Conservation (phyloP, 2,888 invertebrate species). For the Conops quadrifasciatus region DNA sequence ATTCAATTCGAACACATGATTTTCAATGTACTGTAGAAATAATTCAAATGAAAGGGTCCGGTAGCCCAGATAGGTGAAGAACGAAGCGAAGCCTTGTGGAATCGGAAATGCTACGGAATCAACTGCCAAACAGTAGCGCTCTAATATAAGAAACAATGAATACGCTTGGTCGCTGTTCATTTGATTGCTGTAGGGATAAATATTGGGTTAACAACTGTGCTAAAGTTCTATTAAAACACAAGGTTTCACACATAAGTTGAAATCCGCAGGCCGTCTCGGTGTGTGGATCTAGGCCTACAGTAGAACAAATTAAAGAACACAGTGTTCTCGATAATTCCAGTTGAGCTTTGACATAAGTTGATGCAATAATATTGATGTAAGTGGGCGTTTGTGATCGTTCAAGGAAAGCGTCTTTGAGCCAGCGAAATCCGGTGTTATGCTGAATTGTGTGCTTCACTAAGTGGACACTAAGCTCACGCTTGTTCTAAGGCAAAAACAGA, state of each 20-base stretch:
- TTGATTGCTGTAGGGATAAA: conserved; percentile 71
- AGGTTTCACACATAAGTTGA: conserved; percentile 73
- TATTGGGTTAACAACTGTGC: neutral
- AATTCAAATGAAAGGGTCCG: conserved; percentile 78
- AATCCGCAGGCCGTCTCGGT: conserved; percentile 80
- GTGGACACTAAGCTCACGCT: conserved; percentile 86
- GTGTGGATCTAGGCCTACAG: conserved; percentile 74
- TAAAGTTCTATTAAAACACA: neutral
- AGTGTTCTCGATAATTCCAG: conserved; percentile 80
- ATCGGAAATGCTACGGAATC: conserved; percentile 83
- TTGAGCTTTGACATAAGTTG: conserved; percentile 83
- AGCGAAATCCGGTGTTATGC: conserved; percentile 65
- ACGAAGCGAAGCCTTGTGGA: conserved; percentile 88
- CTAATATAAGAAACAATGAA: conserved; percentile 79
- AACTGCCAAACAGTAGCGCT: conserved; percentile 82
- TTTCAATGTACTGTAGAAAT: conserved; percentile 84
- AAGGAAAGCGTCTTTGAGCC: conserved; percentile 65
- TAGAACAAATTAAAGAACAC: conserved; percentile 77
- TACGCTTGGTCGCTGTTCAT: conserved; percentile 75
- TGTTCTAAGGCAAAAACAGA: conserved; percentile 68
- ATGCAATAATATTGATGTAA: conserved; percentile 82
- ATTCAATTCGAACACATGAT: conserved; percentile 86
- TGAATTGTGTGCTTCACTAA: conserved; percentile 73
- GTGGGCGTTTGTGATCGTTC: conserved; percentile 70
- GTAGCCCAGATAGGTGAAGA: conserved; percentile 87